phyloP scores from a whole-genome alignment of 64 coral and sea anemone genomes.

The Dendrophyllia cribrosa region DNA sequence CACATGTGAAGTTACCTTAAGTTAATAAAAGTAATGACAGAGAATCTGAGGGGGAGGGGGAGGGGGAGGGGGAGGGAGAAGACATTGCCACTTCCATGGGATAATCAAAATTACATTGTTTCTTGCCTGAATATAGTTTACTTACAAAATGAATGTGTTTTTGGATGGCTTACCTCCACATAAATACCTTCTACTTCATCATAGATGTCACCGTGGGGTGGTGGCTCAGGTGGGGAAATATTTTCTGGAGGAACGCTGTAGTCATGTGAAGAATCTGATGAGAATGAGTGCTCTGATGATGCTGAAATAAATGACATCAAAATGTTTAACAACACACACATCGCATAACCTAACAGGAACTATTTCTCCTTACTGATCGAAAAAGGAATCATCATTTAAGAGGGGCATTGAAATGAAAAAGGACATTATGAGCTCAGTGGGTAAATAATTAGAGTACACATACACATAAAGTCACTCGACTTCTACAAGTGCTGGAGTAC shows the following conservation, averaged over 20 bases:
- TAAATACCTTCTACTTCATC: slow-evolving; percentile 48
- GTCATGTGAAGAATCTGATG: slow-evolving; percentile 46
- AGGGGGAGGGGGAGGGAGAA: too few species aligned
- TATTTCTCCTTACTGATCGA: neutral
- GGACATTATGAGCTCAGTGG: too few species aligned
- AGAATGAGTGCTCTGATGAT: slow-evolving; percentile 39
- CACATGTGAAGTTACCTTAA: too few species aligned
- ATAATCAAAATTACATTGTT: too few species aligned
- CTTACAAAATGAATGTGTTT: neutral
- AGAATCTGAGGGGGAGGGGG: too few species aligned
- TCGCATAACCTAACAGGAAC: neutral
- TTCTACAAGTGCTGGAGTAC: too few species aligned
- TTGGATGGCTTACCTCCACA: slow-evolving; percentile 7
- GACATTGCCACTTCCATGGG: too few species aligned
- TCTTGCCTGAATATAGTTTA: neutral
- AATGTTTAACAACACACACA: neutral
- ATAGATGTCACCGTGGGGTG: neutral
- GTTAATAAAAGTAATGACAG: too few species aligned
- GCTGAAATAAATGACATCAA: neutral
- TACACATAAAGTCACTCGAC: too few species aligned
- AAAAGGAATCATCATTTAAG: neutral
- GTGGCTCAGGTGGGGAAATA: slow-evolving; percentile 36
- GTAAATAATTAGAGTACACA: too few species aligned
- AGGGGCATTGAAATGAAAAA: neutral
- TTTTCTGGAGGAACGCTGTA: slow-evolving; percentile 41